Conservation (phyloP, 2,797 vertebrate genomes). For the Characodon lateralis region DNA sequence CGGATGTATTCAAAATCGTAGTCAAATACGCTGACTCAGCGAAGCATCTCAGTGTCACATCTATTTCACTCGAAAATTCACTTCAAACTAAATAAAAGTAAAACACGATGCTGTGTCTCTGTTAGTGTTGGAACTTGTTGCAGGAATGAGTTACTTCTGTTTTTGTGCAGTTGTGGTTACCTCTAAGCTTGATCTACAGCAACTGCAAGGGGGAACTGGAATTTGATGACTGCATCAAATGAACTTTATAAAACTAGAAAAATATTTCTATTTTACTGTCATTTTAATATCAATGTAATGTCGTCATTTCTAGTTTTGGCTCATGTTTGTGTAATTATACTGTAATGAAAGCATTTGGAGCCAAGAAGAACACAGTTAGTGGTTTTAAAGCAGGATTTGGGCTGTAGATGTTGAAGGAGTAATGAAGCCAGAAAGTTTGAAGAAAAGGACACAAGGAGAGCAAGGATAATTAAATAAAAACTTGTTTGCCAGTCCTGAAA, state of each 20-base stretch:
- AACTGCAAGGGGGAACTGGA: not conserved
- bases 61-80: not conserved
- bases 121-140: not conserved
- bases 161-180: slow-evolving; percentile 28
- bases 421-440: slow-evolving; percentile 15
- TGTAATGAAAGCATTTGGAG: slow-evolving; percentile 17
- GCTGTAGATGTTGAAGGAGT: slow-evolving; percentile 16
- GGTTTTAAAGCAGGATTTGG: slow-evolving; percentile 29
- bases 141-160: slow-evolving; percentile 4
- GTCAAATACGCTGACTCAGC: not conserved
- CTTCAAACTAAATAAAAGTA: not conserved
- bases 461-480: not conserved
- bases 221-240: not conserved
- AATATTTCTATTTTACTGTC: not conserved
- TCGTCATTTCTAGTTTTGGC: slow-evolving; percentile 4
- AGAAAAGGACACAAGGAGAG: slow-evolving; percentile 25
- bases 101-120: not conserved
- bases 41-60: not conserved
- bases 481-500: no score
- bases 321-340: slow-evolving; percentile 27
- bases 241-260: not conserved
- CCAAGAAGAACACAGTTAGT: slow-evolving; percentile 15
- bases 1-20: not conserved
- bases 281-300: slow-evolving; percentile 11
- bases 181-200: slow-evolving; percentile 5